Evolutionary conservation across 2,797 vertebrate genomes (phyloP), one percentile per base, ranked within the genome.

Genomic region (Myotis planiceps): DNA sequence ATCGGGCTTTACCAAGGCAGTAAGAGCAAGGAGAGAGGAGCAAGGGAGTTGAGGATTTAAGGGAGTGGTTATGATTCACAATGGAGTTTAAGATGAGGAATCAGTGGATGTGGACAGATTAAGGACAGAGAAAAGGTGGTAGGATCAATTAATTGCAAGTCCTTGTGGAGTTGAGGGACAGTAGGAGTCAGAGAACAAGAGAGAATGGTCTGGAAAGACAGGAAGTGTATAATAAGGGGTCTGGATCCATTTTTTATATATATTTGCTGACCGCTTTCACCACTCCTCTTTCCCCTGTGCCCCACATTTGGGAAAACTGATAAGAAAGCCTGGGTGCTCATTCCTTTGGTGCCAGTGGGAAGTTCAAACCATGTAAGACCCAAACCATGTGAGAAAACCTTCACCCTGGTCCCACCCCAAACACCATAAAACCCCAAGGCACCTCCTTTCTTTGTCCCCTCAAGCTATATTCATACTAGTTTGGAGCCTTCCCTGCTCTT

Each of bases 51-150:
- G 66, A 92, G 15, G 27, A 53, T 79, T 6, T 83, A 45, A 88
- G 45, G 32, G 66, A 37, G 18, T 45, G 37, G 74, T 76, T 83
- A 47, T 39, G n/a, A 91, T 49, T 92, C 68, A 39, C 25, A 47
- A 12, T 2, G 14, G 47, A 83, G 45, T 69, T 82, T 75, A 55
- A 76, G 34, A 60, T 69, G 42, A 45, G 15, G 32, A 55, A 65
- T 63, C 29, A 85, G 71, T 87, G 21, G 81, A 13, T 68, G 32
- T 32, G 19, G 66, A 87, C 29, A 88, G 12, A n/a, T 53, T 75
- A 88, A 90, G 16, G 66, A 29, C 45, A 84, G 92, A 71, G 45
- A 68, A 90, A 93, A 63, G 18, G n/a, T 87, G 14, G 34, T 76
- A 68, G n/a, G 53, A 80, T 82, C 47, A 53, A 60, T 63, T 25